phyloP scores from a whole-genome alignment of 2,888 invertebrate genomes.

The Drosophila flavopinicola region DNA sequence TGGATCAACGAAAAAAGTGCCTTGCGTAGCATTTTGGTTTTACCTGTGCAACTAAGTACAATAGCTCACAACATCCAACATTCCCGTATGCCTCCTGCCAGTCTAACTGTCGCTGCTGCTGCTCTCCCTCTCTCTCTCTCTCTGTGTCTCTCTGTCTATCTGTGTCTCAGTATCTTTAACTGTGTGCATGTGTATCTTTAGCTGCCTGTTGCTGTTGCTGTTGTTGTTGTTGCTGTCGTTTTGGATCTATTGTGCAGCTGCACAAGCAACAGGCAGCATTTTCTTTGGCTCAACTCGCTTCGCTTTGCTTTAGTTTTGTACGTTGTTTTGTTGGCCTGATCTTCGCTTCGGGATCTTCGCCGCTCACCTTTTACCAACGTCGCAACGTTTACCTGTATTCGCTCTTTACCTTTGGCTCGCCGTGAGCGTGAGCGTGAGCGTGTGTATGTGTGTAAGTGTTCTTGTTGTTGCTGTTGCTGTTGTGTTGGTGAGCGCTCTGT shows the following conservation, averaged over 20 bases:
- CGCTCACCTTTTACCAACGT: constrained; percentile 62
- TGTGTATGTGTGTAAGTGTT: constrained; percentile 14
- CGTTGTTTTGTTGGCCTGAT: constrained; percentile 48
- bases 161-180: not conserved
- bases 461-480: constrained; percentile 7
- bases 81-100: constrained; percentile 40
- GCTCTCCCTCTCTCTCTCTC: too few species aligned
- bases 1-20: constrained; percentile 38
- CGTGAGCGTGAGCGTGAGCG: constrained; percentile 22
- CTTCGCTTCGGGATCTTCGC: constrained; percentile 60
- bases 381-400: constrained; percentile 64
- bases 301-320: constrained; percentile 55
- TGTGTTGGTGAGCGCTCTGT: constrained; percentile 10
- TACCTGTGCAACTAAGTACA: constrained; percentile 45
- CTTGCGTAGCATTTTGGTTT: constrained; percentile 50
- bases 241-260: constrained; percentile 64
- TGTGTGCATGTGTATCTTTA: constrained; percentile 6
- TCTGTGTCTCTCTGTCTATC: not conserved
- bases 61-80: constrained; percentile 21
- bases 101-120: constrained; percentile 24
- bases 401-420: constrained; percentile 39
- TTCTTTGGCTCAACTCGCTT: constrained; percentile 15
- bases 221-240: too few species aligned
- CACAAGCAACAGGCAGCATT: constrained; percentile 53
- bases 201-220: constrained; percentile 36